A percentile compares a stretch with the other conserved stretches of the same genome.
Conservation (phyloP, 2,888 invertebrate genomes). For the Atethmia centrago region DNA sequence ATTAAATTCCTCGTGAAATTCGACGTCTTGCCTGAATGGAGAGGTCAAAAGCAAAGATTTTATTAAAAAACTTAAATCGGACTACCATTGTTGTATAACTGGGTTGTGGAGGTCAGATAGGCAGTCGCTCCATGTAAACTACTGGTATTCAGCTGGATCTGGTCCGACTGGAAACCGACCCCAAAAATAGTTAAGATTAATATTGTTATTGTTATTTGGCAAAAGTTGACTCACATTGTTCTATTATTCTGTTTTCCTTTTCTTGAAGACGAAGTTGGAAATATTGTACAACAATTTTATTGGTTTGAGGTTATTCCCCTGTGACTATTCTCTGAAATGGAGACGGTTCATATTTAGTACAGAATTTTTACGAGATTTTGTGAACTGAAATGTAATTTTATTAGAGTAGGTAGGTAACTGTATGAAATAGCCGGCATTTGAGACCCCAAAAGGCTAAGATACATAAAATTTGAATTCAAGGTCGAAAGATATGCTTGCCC, state of each 20-base stretch:
- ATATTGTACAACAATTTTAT: conserved; percentile 18
- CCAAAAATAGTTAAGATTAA: no score
- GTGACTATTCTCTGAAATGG: conserved; percentile 7
- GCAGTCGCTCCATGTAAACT: no score
- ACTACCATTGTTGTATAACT: not conserved
- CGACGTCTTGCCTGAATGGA: conserved; percentile 8
- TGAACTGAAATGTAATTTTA: conserved; percentile 10
- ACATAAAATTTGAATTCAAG: no score
- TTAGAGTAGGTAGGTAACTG: no score
- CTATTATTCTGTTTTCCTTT: conserved; percentile 35
- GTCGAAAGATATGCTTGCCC: no score
- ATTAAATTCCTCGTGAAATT: conserved; percentile 62
- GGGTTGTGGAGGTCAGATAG: not conserved
- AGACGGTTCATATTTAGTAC: not conserved
- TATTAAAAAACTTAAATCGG: conserved; percentile 33
- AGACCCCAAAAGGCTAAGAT: no score
- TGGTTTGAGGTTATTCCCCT: conserved; percentile 14
- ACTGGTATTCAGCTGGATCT: no score
- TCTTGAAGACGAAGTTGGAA: not conserved
- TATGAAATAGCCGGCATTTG: no score
- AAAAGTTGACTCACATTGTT: conserved; percentile 16
- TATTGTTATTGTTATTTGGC: conserved; percentile 7
- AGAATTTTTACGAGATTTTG: not conserved
- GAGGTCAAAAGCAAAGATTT: conserved; percentile 9
- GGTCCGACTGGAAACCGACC: no score